Evolutionary conservation across 2,797 vertebrate species (phyloP), one percentile per base, ranked within the genome.

Genomic region (Malurus splendens): DNA sequence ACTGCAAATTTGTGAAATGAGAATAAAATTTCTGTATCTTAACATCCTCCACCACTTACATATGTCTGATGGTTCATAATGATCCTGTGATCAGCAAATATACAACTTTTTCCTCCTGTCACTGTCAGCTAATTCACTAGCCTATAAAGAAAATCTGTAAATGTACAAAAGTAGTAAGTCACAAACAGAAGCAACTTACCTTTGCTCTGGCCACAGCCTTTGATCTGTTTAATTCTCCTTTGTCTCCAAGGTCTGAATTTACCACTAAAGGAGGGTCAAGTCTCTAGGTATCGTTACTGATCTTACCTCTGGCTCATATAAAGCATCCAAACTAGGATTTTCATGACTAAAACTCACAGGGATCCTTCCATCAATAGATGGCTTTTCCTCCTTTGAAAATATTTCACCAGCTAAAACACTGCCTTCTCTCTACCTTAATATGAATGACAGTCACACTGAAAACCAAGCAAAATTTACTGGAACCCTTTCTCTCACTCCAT

Each of bases 221-320:
- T 32, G 17, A 8, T 36, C 13, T 86, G 4, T 74, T 70, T 48
- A 66, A 62, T 41, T 80, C 11, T 54, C 30, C 18, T 36, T 16
- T 45, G 23, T 7, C 27, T 68, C 39, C 15, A 44, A 66, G 36
- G 11, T 74, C 28, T 41, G 13, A 52, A 81, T 38, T 50, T 48
- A 44, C 14, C 20, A n/a, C 71, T 75, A 74, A 62, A 64, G 18
- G 5, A 38, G 23, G 67, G 28, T 32, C 38, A 64, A 2, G 13
- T 10, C 24, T 18, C 4, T 30, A 50, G 2, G 2, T n/a, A 4
- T 23, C 64, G 13, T 27, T 39, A 62, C 32, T 1, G 1, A 24
- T 32, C 13, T 79, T 50, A 41, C 13, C 16, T 79, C 14, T 1
- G 2, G 33, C 52, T 65, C 18, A 52, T 10, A n/a, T 4, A 80